Conservation (phyloP, 2,888 invertebrate species). For the Leptinotarsa peninsularis region DNA sequence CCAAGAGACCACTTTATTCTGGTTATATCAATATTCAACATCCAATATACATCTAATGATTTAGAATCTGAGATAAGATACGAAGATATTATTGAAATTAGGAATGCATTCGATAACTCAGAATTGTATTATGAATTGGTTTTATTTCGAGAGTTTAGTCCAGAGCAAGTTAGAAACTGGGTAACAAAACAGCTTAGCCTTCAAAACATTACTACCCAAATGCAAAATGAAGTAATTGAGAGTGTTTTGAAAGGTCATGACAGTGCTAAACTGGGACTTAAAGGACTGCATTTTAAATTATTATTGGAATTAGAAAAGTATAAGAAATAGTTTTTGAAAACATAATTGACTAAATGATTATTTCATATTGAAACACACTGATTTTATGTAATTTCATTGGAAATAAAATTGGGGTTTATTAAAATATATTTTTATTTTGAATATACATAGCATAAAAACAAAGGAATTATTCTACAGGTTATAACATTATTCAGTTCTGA, state of each 20-base stretch:
- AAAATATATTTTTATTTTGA: background rate
- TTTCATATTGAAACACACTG: constrained; percentile 24
- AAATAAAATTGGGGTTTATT: constrained; percentile 3
- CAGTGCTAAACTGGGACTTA: constrained; percentile 51
- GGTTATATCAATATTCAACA: constrained; percentile 56
- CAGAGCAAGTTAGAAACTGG: constrained; percentile 50
- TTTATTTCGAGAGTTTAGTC: constrained; percentile 52
- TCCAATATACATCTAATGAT: constrained; percentile 50
- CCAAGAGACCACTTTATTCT: constrained; percentile 47
- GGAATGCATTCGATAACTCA: constrained; percentile 47
- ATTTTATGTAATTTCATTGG: constrained; percentile 17
- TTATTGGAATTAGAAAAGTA: constrained; percentile 42
- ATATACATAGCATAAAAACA: background rate
- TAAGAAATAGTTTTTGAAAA: constrained; percentile 27
- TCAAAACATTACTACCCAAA: constrained; percentile 39
- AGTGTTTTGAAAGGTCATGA: constrained; percentile 49
- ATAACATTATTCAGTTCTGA: constrained; percentile 8
- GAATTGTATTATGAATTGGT: constrained; percentile 48
- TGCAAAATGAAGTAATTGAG: constrained; percentile 42
- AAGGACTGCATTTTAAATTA: constrained; percentile 53
- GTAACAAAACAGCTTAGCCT: constrained; percentile 43
- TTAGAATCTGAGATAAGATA: constrained; percentile 46
- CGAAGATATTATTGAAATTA: constrained; percentile 48
- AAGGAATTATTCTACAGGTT: background rate
- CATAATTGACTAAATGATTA: constrained; percentile 3